Evolutionary conservation across 2,797 vertebrate genomes (phyloP).

Genomic region (Melanotaenia maccullochi): DNA sequence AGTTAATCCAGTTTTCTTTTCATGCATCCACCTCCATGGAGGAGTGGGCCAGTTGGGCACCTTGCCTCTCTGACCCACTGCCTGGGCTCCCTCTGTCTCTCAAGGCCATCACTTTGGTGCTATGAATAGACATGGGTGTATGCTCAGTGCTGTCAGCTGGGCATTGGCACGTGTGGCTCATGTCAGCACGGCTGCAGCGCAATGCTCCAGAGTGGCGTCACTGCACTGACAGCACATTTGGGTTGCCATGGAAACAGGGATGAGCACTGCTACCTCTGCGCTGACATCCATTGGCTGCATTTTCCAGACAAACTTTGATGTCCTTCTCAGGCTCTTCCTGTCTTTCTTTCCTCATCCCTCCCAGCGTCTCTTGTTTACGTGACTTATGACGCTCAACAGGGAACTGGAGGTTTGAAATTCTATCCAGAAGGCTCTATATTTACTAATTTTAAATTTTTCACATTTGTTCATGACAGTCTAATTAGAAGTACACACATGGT

Average conservation of each 20-base stretch:
- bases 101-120: constrained; percentile 58
- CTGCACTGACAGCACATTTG: constrained; percentile 75
- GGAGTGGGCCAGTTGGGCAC: constrained; percentile 24
- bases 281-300: constrained; percentile 51
- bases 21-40: constrained; percentile 27
- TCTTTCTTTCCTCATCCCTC: constrained; percentile 6
- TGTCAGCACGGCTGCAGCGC: constrained; percentile 64
- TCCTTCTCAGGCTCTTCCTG: constrained; percentile 8
- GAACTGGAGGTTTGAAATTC: constrained; percentile 39
- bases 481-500: constrained; percentile 23
- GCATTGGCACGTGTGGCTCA: constrained; percentile 76
- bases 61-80: constrained; percentile 44
- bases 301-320: constrained; percentile 56
- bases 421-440: constrained; percentile 28
- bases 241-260: constrained; percentile 85
- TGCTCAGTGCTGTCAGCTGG: constrained; percentile 67
- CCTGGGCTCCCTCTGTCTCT: constrained; percentile 45
- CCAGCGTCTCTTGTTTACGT: constrained; percentile 16
- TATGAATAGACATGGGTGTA: constrained; percentile 76
- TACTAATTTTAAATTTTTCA: constrained; percentile 17
- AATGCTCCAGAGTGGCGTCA: constrained; percentile 75
- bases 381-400: constrained; percentile 37
- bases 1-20: constrained; percentile 32
- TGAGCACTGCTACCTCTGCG: constrained; percentile 72
- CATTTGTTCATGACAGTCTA: constrained; percentile 7